phyloP scores from a whole-genome alignment of 2,113 vertebrate species.

The Myocastor coypus region DNA sequence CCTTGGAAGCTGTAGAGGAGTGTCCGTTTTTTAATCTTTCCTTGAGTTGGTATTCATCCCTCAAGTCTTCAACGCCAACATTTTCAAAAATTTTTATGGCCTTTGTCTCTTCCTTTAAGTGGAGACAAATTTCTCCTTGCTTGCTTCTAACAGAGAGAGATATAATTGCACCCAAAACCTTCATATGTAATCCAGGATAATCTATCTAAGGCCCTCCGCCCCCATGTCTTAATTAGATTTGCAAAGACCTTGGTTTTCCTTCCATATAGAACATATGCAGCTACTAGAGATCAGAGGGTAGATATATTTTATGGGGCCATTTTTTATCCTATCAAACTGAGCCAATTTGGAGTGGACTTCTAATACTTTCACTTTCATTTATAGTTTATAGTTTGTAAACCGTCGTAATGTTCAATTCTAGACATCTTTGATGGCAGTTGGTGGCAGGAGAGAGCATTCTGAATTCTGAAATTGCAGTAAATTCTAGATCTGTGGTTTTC shows the following conservation, averaged over 20 bases:
- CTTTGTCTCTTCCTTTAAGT: neutral
- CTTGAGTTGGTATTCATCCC: neutral
- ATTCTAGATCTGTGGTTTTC: neutral
- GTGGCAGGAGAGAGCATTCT: neutral
- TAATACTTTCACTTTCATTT: conserved; percentile 27
- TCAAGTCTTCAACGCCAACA: neutral
- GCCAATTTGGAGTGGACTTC: neutral
- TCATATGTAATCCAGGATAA: neutral
- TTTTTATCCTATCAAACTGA: neutral
- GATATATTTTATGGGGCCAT: neutral
- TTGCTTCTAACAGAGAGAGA: neutral
- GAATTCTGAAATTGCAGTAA: neutral
- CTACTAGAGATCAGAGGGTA: neutral
- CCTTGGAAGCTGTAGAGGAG: neutral
- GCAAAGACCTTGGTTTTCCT: neutral
- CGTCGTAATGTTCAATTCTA: neutral
- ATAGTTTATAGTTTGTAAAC: conserved; percentile 24
- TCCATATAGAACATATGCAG: neutral
- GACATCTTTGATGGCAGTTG: neutral
- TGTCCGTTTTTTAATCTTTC: neutral
- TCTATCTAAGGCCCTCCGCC: neutral
- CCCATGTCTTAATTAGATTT: neutral
- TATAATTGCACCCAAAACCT: neutral
- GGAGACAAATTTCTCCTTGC: neutral
- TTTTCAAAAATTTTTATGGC: neutral